A percentile compares a stretch with the other conserved stretches of the same genome.
These are phyloP conservation scores for Standfussiana lucernea DNA, from an alignment of 2,888 invertebrate genomes.

Conservation along the genomic window DNA sequence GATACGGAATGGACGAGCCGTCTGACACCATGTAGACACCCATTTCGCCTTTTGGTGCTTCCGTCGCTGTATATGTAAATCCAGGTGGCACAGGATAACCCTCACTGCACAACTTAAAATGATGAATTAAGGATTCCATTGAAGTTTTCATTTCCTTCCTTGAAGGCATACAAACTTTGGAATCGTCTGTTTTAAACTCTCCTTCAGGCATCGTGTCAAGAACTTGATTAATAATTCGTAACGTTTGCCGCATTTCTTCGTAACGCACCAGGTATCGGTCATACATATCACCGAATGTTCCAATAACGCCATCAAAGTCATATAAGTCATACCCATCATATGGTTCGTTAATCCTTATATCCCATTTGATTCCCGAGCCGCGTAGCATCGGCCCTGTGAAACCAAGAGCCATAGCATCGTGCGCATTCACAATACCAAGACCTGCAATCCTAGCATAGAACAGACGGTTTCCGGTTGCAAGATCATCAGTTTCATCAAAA, in stretches of 20 bases:
- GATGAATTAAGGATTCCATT: conserved; percentile 97
- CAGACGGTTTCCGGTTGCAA: conserved; percentile 94
- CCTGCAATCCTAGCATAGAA: conserved; percentile 92
- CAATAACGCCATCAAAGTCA: conserved; percentile 96
- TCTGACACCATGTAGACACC: conserved; percentile 97
- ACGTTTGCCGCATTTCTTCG: conserved; percentile 94
- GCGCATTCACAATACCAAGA: conserved; percentile 93
- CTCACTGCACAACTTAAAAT: conserved; percentile 96
- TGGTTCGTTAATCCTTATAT: conserved; percentile 94
- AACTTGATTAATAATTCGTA: conserved; percentile 95
- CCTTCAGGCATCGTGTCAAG: conserved; percentile 96
- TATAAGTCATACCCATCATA: conserved; percentile 96
- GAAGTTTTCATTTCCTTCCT: conserved; percentile 95
- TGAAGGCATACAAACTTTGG: conserved; percentile 94
- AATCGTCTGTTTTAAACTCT: conserved; percentile 94
- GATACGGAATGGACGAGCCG: conserved; percentile 94
- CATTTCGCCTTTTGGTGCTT: conserved; percentile 96
- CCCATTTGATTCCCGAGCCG: conserved; percentile 96
- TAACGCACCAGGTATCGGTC: conserved; percentile 94
- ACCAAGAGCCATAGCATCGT: conserved; percentile 94
- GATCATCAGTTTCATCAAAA: conserved; percentile 96
- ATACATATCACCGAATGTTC: conserved; percentile 95
- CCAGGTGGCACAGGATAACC: conserved; percentile 97
- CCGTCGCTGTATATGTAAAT: conserved; percentile 94
- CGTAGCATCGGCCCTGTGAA: conserved; percentile 94